A percentile compares a stretch with the other conserved stretches of the same genome.
These are phyloP conservation scores for Lasius platythorax DNA, from an alignment of 2,888 invertebrate species.

Conservation along the genomic window DNA sequence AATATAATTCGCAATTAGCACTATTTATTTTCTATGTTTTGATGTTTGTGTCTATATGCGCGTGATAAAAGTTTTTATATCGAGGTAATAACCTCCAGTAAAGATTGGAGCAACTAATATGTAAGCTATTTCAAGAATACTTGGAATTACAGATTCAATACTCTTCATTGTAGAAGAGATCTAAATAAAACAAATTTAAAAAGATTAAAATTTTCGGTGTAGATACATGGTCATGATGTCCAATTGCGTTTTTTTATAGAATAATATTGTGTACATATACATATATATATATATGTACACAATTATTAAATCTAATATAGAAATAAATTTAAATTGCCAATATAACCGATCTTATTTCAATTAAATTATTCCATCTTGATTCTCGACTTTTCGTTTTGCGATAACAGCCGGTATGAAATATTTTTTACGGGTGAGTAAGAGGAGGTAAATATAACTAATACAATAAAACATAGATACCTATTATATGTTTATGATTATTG, in stretches of 20 bases:
- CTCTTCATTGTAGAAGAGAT: constrained; percentile 51
- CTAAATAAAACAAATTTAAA: constrained; percentile 56
- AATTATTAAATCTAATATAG: background rate
- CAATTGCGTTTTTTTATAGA: constrained; percentile 3
- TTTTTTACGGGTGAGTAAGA: constrained; percentile 53
- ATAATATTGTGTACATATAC: constrained; percentile 3
- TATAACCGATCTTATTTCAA: constrained; percentile 39
- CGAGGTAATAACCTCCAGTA: constrained; percentile 70
- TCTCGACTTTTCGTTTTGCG: constrained; percentile 42
- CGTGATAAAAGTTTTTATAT: constrained; percentile 61
- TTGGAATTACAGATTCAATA: constrained; percentile 60
- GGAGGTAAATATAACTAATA: constrained; percentile 66
- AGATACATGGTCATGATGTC: constrained; percentile 65
- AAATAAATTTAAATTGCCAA: background rate
- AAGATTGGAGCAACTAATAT: constrained; percentile 75
- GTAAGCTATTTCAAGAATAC: constrained; percentile 55
- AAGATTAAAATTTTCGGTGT: constrained; percentile 62
- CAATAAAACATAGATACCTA: constrained; percentile 66
- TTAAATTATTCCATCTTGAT: constrained; percentile 70
- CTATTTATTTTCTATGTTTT: constrained; percentile 67
- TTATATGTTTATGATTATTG: constrained; percentile 68
- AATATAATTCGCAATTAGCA: constrained; percentile 64
- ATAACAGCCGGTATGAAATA: constrained; percentile 51
- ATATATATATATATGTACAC: background rate
- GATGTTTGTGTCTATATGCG: constrained; percentile 65